Conservation (phyloP, 2,113 vertebrate genomes). For the Platysternon megacephalum region DNA sequence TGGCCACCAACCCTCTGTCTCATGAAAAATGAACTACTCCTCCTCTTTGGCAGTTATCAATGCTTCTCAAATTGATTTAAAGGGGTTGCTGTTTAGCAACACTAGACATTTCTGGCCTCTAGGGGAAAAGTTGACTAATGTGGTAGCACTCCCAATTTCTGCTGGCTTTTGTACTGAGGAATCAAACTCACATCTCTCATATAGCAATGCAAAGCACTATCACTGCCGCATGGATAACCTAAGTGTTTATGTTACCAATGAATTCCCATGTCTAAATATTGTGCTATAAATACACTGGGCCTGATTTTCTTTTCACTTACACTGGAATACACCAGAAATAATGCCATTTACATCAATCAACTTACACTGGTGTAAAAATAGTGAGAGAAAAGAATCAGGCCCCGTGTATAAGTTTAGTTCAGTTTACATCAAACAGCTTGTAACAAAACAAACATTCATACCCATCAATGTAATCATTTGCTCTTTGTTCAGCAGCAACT, state of each 20-base stretch:
- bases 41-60: not conserved
- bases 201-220: not conserved
- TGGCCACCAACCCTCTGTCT: not conserved
- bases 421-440: not conserved
- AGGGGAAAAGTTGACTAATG: not conserved
- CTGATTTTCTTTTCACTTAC: not conserved
- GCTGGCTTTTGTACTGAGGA: not conserved
- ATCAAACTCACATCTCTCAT: not conserved
- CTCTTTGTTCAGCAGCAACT: slow-evolving; percentile 96
- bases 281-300: not conserved
- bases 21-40: not conserved
- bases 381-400: not conserved
- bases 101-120: not conserved
- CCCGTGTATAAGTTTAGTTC: not conserved
- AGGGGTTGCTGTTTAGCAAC: slow-evolving; percentile 43
- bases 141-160: not conserved
- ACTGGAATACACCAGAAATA: not conserved
- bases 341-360: not conserved
- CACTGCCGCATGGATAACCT: not conserved
- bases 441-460: slow-evolving; percentile 65
- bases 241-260: not conserved
- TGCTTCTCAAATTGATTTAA: not conserved
- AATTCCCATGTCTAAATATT: not conserved
- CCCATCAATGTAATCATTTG: slow-evolving; percentile 97
- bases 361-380: not conserved